phyloP scores from a whole-genome alignment of 2,113 vertebrate species.

The Hystrix brachyura region DNA sequence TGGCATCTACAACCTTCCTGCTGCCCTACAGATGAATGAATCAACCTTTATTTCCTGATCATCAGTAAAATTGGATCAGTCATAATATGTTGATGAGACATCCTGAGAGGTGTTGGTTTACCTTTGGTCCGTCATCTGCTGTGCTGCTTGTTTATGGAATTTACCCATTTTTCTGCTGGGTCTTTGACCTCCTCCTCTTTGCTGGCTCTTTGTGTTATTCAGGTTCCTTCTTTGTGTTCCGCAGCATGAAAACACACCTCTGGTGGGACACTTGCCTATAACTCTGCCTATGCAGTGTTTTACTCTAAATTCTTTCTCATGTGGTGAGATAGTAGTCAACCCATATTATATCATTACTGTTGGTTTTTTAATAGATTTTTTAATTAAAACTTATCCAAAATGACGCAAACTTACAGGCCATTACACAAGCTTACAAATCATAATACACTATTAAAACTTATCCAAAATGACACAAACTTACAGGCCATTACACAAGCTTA shows the following conservation, averaged over 20 bases:
- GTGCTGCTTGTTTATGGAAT: neutral
- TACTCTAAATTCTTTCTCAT: neutral
- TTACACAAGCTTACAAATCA: too few species aligned
- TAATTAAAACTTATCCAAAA: too few species aligned
- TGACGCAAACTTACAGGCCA: too few species aligned
- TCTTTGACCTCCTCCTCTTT: neutral
- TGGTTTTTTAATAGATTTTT: too few species aligned
- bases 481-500: too few species aligned
- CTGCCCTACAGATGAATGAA: neutral
- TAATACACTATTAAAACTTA: too few species aligned
- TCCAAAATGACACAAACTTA: too few species aligned
- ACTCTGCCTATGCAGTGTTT: neutral
- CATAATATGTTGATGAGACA: neutral
- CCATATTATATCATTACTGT: neutral
- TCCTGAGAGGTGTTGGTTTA: too few species aligned
- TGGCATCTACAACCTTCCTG: neutral
- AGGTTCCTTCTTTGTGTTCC: too few species aligned
- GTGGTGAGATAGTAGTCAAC: neutral
- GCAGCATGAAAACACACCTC: rapidly evolving
- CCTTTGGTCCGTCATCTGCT: neutral
- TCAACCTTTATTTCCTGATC: neutral
- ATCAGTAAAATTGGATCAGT: neutral
- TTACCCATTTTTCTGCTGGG: neutral
- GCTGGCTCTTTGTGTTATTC: neutral
- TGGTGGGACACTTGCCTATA: neutral